A percentile compares a stretch with the other conserved stretches of the same genome.
Conservation (phyloP, 2,797 vertebrate genomes). For the Helicolenus hilgendorfi region DNA sequence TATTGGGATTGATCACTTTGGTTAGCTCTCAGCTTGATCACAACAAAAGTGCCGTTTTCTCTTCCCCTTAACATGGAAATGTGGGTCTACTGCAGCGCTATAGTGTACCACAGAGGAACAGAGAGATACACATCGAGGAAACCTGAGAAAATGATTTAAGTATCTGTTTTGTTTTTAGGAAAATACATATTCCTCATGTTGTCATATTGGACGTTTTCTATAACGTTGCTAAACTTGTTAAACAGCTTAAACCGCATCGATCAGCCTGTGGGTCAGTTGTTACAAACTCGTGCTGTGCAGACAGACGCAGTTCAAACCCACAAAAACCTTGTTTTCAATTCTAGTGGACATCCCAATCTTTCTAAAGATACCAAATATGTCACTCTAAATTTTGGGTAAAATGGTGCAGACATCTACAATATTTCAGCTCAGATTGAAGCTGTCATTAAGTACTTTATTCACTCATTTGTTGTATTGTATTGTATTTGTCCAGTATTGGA, state of each 20-base stretch:
- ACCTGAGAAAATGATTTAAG: neutral
- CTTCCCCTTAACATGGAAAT: slow-evolving; percentile 26
- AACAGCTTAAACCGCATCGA: neutral
- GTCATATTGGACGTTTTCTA: neutral
- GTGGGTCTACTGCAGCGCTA: slow-evolving; percentile 8
- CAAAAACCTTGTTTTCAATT: slow-evolving; percentile 11
- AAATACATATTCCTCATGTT: neutral
- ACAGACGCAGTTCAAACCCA: neutral
- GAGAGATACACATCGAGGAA: slow-evolving; percentile 1
- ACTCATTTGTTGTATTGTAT: neutral
- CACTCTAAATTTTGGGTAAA: neutral
- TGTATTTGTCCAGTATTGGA: neutral
- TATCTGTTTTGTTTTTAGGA: neutral
- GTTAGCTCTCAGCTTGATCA: slow-evolving; percentile 28
- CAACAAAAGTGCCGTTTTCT: slow-evolving; percentile 36
- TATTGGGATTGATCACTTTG: slow-evolving; percentile 35
- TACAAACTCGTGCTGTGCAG: neutral
- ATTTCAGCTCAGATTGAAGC: neutral
- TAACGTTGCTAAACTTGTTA: neutral
- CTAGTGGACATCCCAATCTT: neutral
- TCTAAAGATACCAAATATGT: neutral
- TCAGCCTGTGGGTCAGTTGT: neutral
- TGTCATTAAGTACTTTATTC: neutral
- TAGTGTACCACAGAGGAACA: slow-evolving; percentile 34
- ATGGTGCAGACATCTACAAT: neutral